Base-by-base conservation (phyloP, 2,113 vertebrate genomes). In the Chaetodon auriga region DNA sequence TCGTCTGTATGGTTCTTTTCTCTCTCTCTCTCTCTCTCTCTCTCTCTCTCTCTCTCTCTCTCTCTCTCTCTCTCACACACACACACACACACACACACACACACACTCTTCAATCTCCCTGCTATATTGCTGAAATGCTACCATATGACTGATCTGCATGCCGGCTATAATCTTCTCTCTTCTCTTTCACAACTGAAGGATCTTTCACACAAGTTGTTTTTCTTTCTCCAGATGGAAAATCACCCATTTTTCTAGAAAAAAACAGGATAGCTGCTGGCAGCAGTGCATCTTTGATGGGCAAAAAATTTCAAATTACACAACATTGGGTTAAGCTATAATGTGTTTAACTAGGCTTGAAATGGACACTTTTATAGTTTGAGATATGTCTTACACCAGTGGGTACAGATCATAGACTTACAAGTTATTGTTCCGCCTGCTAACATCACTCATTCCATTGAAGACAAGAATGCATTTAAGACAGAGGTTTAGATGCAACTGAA, bases 331-430 rank as follows among this genome's bases (percentile, higher is more conserved):
- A 36, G 35, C 62, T 68, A 66, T 2, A 58, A 49, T 36, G 61
- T 78, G 75, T 62, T 85, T 62, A 82, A 75, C 71, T 30, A 75
- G 55, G 75, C 75, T 76, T 82, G 46, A 82, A 85, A 79, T 73
- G 68, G 62, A 74, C 58, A 66, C 36, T n/a, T 16, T 66, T 21
- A 54, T 19, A 30, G 48, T 18, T 35, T 75, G 82, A 84, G 64
- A 55, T 43, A 53, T 58, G 36, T 15, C 11, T 53, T 41, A 55
- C 43, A 72, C 1, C 5, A 1, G 16, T 68, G 65, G 55, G 48
- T 55, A 53, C 61, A 53, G 45, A 73, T 68, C 55, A 38, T 68
- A 72, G 8, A 19, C 41, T 51, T 63, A 61, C 43, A 53, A 41
- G 23, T 78, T 68, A 45, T 21, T 64, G 57, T 65, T 69, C 30